Evolutionary conservation across 2,888 invertebrate genomes (phyloP), one percentile per base, ranked within the genome.

Genomic region (Caenorhabditis parvicauda): DNA sequence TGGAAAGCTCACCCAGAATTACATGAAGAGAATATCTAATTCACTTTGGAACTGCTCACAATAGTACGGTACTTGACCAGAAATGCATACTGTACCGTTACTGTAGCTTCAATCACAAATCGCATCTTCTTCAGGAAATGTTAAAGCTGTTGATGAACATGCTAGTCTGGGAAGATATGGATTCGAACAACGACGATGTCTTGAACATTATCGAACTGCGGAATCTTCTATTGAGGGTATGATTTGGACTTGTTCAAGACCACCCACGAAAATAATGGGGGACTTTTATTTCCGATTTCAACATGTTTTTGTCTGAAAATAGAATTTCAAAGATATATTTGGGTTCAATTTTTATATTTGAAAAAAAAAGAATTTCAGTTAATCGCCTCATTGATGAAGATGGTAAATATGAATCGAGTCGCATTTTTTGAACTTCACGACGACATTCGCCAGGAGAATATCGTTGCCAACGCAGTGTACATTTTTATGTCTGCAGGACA

Each of bases 151-250:
- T 50, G 22, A 54, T 61, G 54, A 29, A 9, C 0, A 50, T 37
- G 19, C 24, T 61, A 19, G 53, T 57, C 0, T 48, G 48, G 25
- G 39, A 48, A 28, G 29, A 41, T 2, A 42, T 49, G 22, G 24
- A n/a, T n/a, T n/a, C n/a, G n/a, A n/a, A n/a, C n/a, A n/a, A 25
- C n/a, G 21, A 35, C 7, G 56, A 56, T 17, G 41, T 38, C 0
- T 17, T 17, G 1, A 37, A 37, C 14, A n/a, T 62, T 3, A 22
- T 62, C 35, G 62, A 62, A 37, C 39, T 58, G 14, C 49, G 62
- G 17, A 54, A 49, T 39, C 50, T 45, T 6, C 49, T 62, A 19
- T 21, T 47, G 3, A 47, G 37, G 37, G 47, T 47, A 7, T 21
- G 47, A 6, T 28, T 28, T 22, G n/a, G n/a, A n/a, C n/a, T n/a